Base-by-base conservation (phyloP, 2,888 invertebrate species). In the Chrysina gloriosa region DNA sequence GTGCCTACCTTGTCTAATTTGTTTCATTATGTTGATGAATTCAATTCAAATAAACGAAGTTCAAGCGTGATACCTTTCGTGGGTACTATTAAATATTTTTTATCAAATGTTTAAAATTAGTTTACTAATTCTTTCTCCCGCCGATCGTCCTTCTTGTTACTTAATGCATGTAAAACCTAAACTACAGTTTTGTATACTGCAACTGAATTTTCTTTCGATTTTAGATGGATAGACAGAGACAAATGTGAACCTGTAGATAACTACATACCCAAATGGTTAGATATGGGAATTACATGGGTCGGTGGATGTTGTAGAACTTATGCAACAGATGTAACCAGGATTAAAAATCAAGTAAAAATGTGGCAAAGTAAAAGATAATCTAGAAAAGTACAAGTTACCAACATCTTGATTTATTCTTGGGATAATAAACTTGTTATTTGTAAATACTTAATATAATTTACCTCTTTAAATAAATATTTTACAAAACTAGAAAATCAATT, bases 231-330 rank as follows among this genome's bases (percentile, higher is more conserved):
- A 72, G 90, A 91, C 71, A 86, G 89, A 61, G 90, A 90, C 74
- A 89, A 89, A 78, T 89, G 89, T 79, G 88, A 90, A 71, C 87
- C 91, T 0, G 87, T 95, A 0, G 90, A 89, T 70, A 86, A 87
- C 19, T 92, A 90, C 78, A 89, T 95, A 5, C 86, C 88, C 16
- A 90, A 91, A 76, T 97, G 97, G 97, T 81, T 93, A 63, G 87
- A 91, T 67, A 82, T 92, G 48, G 96, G 96, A 0, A 93, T 93
- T 31, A 88, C 88, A 63, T 94, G 93, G 81, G 88, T 98, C 47
- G 97, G 97, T 19, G 97, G 97, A 0, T 98, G 97, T 77, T 98
- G 97, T 81, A 87, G 95, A 73, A 93, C 95, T 0, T 91, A 91
- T 76, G 92, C 95, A 0, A 86, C 90, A 0, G 95, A 96, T 80